Base-by-base conservation (phyloP, 2,113 vertebrate genomes). In the Chaenocephalus aceratus region DNA sequence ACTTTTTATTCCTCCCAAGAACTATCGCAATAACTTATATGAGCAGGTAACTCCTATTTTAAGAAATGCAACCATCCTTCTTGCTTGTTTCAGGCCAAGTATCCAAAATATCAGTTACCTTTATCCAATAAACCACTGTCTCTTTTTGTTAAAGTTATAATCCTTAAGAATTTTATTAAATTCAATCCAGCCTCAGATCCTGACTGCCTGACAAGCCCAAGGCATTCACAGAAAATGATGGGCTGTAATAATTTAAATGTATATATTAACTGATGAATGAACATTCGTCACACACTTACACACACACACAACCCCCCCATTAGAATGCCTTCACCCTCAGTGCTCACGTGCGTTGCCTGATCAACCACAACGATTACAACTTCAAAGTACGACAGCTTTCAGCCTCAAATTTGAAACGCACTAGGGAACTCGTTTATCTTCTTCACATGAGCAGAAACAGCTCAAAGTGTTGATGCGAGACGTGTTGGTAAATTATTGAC, bases 401-500 rank as follows among this genome's bases (percentile, higher is more conserved):
- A 26, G 8, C 23, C 10, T 5, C 15, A 10, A n/a, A 54, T 44
- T 44, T 30, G 1, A 59, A 72, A 59, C 11, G 26, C 26, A 36
- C 3, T 9, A 49, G 15, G 21, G 3, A 15, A 21, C 53, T 60
- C 14, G 1, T 67, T 59, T 10, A 51, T 67, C 10, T 49, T 58
- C 11, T 36, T 36, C 36, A 34, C 10, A 34, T n/a, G 41, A 44
- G 54, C n/a, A 26, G 45, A 67, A 44, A 45, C 16, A 11, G 52
- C 14, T 72, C n/a, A 41, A 41, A 41, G 36, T 41, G 11, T 10
- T 45, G 16, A n/a, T 15, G 15, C 2, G 51, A 63, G 53, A 44
- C 12, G 14, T 44, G 12, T 36, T 3, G 18, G 10, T 67, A 26
- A 56, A 69, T 78, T 18, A 46, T 72, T 82, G 49, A 48, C 57